Conservation (phyloP, 2,888 invertebrate genomes). For the Polymixis flavicincta region DNA sequence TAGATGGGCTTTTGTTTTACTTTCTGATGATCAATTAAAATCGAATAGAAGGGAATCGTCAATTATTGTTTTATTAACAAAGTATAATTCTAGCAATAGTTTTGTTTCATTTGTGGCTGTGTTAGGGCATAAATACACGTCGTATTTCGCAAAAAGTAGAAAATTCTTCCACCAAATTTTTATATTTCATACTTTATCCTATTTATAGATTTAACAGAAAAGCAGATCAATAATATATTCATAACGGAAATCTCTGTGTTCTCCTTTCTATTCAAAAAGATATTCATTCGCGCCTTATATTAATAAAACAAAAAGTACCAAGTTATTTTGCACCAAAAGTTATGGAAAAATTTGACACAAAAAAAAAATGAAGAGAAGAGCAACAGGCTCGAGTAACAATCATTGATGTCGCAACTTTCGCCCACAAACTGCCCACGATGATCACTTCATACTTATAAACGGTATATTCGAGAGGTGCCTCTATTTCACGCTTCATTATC, state of each 20-base stretch:
- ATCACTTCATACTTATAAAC: neutral
- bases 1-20: neutral
- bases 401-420: neutral
- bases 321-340: constrained; percentile 50
- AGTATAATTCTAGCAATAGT: no score
- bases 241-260: constrained; percentile 41
- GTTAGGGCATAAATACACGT: no score
- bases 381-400: neutral
- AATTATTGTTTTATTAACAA: neutral
- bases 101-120: no score
- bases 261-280: constrained; percentile 27
- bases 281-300: constrained; percentile 46
- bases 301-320: constrained; percentile 53
- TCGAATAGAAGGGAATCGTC: neutral
- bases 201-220: constrained; percentile 18
- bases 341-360: constrained; percentile 4
- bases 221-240: constrained; percentile 44
- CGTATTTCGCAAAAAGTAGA: no score
- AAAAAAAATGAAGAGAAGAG: neutral
- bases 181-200: neutral
- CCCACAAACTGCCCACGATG: no score
- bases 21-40: neutral
- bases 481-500: no score
- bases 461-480: neutral
- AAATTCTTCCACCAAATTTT: neutral